Evolutionary conservation across 2,888 invertebrate genomes (phyloP).

Genomic region (Melanchra persicariae): DNA sequence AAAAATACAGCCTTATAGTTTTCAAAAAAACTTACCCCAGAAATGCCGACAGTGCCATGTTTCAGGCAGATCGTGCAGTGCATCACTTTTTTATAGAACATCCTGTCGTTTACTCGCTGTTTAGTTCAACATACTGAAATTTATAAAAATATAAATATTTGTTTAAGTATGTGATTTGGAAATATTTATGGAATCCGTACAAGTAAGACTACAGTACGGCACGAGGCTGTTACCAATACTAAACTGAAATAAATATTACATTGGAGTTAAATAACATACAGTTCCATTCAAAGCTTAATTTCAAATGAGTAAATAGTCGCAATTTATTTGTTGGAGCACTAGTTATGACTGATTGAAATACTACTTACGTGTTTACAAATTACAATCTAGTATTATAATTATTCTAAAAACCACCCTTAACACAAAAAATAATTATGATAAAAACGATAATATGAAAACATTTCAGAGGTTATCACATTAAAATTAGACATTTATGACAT

Average conservation of each 20-base stretch:
- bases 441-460: conserved; percentile 70
- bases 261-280: conserved; percentile 40
- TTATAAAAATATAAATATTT: conserved; percentile 37
- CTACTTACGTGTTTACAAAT: conserved; percentile 55
- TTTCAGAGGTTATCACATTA: conserved; percentile 77
- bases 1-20: conserved; percentile 24
- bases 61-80: conserved; percentile 84
- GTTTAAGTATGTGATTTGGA: background rate
- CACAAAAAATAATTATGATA: conserved; percentile 52
- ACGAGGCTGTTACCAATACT: conserved; percentile 17
- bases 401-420: conserved; percentile 53
- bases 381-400: conserved; percentile 44
- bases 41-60: conserved; percentile 78
- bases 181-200: conserved; percentile 2
- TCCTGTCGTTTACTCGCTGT: conserved; percentile 66
- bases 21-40: conserved; percentile 76
- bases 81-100: conserved; percentile 86
- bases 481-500: conserved; percentile 51
- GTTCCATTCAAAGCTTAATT: conserved; percentile 18
- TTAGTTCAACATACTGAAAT: conserved; percentile 84
- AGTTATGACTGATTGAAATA: conserved; percentile 21
- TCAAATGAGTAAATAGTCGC: conserved; percentile 38
- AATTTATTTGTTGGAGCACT: conserved; percentile 4
- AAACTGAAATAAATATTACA: conserved; percentile 22
- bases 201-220: background rate